Conservation (phyloP, 2,113 vertebrate species). For the Alligator sinensis region DNA sequence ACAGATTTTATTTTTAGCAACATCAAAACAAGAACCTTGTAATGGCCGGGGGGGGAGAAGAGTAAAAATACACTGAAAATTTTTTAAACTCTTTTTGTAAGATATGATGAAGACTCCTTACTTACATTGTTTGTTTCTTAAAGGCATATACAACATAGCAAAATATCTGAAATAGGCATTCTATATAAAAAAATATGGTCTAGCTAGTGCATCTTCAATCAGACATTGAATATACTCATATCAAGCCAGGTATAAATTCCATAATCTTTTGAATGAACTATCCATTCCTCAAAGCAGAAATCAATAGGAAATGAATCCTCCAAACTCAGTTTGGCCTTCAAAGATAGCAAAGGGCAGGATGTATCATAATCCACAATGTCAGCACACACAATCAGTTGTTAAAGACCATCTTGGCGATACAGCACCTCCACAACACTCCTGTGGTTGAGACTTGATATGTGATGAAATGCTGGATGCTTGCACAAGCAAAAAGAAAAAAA, state of each 20-base stretch:
- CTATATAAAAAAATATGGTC: constrained; percentile 68
- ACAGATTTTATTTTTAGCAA: constrained; percentile 15
- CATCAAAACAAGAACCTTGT: constrained; percentile 54
- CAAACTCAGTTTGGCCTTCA: constrained; percentile 37
- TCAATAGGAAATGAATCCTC: constrained; percentile 54
- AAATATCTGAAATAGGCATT: constrained; percentile 72
- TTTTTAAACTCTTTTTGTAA: constrained; percentile 51
- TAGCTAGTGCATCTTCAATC: constrained; percentile 64
- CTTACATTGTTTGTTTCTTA: constrained; percentile 66
- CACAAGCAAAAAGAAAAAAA: neutral
- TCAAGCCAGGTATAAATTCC: constrained; percentile 55
- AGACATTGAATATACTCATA: constrained; percentile 63
- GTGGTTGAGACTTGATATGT: neutral
- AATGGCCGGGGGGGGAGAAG: constrained; percentile 34
- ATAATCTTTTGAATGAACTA: neutral
- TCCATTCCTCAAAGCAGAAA: constrained; percentile 21
- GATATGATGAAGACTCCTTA: constrained; percentile 48
- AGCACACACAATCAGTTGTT: constrained; percentile 23
- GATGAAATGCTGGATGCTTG: constrained; percentile 1
- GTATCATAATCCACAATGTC: constrained; percentile 14
- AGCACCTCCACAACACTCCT: neutral
- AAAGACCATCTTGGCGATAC: constrained; percentile 24
- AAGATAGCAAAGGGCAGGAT: constrained; percentile 30
- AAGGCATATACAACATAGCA: constrained; percentile 67
- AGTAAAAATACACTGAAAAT: constrained; percentile 60